Evolutionary conservation across 2,797 vertebrate genomes (phyloP).

Genomic region (Spinus pinus): DNA sequence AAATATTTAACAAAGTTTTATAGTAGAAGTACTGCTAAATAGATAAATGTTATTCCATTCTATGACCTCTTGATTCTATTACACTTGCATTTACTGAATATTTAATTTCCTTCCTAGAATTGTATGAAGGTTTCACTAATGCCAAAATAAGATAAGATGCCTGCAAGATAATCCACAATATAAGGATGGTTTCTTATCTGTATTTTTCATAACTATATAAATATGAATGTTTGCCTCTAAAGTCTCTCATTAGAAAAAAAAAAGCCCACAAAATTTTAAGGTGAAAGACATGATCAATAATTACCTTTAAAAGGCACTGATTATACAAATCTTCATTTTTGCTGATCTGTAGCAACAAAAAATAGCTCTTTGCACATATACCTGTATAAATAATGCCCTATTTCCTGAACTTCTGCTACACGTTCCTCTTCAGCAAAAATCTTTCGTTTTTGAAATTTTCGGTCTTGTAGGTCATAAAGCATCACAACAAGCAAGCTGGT

Average conservation of each 20-base stretch:
- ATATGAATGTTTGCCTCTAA: neutral
- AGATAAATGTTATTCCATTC: neutral
- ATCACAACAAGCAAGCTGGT: conserved; percentile 86
- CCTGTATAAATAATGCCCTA: conserved; percentile 81
- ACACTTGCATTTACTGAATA: neutral
- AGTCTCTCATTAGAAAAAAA: neutral
- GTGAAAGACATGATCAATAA: neutral
- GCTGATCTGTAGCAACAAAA: neutral
- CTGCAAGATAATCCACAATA: neutral
- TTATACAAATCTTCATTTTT: neutral
- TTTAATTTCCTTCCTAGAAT: neutral
- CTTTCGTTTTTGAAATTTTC: conserved; percentile 80
- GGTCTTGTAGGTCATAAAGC: conserved; percentile 88
- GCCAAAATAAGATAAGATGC: neutral
- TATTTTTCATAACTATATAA: neutral
- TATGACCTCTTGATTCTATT: neutral
- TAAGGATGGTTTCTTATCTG: neutral
- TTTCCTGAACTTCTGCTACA: conserved; percentile 80
- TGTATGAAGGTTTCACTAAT: neutral
- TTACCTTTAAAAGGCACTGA: neutral
- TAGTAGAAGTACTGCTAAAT: neutral
- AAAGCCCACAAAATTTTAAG: neutral
- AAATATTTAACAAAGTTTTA: neutral
- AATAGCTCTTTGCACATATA: conserved; percentile 29
- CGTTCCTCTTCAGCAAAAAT: conserved; percentile 60